Base-by-base conservation (phyloP, 2,113 vertebrate species). In the Halichoeres trimaculatus region DNA sequence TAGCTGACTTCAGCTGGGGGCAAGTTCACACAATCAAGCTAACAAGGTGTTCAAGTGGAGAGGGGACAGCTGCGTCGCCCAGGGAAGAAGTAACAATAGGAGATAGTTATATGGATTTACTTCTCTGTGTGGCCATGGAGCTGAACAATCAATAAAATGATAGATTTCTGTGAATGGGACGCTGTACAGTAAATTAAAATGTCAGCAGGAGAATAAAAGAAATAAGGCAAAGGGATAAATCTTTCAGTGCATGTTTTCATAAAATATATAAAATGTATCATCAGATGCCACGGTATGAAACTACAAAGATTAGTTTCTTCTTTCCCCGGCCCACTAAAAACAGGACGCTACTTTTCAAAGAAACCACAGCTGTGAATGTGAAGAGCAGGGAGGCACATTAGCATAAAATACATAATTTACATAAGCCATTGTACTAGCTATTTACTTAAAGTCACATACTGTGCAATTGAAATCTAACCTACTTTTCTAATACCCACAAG, bases 1-100 rank as follows among this genome's bases (percentile, higher is more conserved):
- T 88, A 91, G 92, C 92, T 93, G 89, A 93, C 89, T 91, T 89
- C 87, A 93, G 91, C 89, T 78, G 59, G 65, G 67, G 82, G 63
- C 83, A 89, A 73, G 83, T 80, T 86, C 74, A 74, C 82, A 81
- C 84, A 85, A 88, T 90, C 90, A 86, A 85, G 88, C 89, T 92
- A 94, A 92, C 88, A 93, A 93, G 88, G 83, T 87, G 86, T 87
- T 90, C 61, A 85, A 60, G 4, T 67, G 81, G 63, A 75, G 70
- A 77, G 56, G 66, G 67, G 78, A 81, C 63, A 70, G 66, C 66
- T 78, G 81, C 30, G 43, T 30, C 0, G 19, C 77, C 80, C 75
- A 80, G 59, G 60, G 83, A 74, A 73, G 73, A 48, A 74, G 71
- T 65, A 76, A 81, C 76, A 80, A 81, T 65, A 67, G 74, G 55